Percentiles rank a stretch among this genome's conserved stretches.
phyloP scores from a whole-genome alignment of 2,888 invertebrate genomes.

The Tetranychus truncatus region DNA sequence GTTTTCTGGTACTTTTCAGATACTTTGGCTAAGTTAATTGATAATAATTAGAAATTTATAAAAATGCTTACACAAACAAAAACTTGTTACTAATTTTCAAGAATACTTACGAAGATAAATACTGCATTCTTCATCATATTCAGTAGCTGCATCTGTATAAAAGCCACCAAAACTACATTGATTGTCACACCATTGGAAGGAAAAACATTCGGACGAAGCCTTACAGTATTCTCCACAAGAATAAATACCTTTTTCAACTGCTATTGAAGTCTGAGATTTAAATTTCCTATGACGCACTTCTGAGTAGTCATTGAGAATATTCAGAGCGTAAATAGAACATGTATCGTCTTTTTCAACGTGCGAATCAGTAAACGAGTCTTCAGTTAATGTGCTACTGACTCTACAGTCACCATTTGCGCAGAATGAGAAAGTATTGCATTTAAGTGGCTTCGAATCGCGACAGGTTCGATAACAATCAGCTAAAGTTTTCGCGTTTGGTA shows the following conservation, averaged over 20 bases:
- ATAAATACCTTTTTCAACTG: not conserved
- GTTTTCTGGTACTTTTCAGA: not conserved
- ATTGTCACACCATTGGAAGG: not conserved
- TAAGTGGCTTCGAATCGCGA: too few relatives aligned
- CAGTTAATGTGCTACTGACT: not conserved
- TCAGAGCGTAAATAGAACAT: not conserved
- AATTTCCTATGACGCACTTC: not conserved
- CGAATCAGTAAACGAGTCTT: not conserved
- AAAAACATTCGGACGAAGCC: not conserved
- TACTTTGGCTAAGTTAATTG: not conserved
- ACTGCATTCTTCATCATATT: not conserved
- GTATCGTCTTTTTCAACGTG: not conserved
- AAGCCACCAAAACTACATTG: not conserved
- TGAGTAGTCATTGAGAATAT: not conserved
- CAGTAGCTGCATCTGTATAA: not conserved
- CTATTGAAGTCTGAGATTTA: not conserved
- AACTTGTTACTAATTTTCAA: too few relatives aligned
- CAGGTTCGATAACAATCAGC: too few relatives aligned
- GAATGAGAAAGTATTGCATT: not conserved
- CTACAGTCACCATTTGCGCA: not conserved
- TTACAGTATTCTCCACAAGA: not conserved
- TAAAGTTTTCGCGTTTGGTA: too few relatives aligned
- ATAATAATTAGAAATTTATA: not conserved
- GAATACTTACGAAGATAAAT: not conserved
- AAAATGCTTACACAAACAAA: too few relatives aligned